Base-by-base conservation (phyloP, 1,140 invertebrate species). In the Drosophila triauraria region DNA sequence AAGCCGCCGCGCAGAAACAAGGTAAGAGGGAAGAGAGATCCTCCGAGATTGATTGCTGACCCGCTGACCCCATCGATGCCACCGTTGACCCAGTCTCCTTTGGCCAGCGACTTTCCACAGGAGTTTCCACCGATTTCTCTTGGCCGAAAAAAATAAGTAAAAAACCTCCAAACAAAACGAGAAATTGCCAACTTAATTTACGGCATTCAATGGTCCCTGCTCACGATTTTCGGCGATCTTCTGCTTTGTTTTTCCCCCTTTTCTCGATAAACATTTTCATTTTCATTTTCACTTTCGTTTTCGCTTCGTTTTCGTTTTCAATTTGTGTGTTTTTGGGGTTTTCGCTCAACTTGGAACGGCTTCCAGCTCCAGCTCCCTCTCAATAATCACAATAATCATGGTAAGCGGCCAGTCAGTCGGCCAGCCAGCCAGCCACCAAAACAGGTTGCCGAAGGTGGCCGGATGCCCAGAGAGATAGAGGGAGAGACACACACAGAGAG, bases 381-480 rank as follows among this genome's bases (percentile, higher is more conserved):
- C 84, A 84, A 80, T 90, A 88, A 88, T 90, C 85, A 88, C 84
- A 88, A 88, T 90, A 88, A 88, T 90, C 84, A 72, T 78, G 77
- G 85, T 81, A 90, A 88, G 84, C 84, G 85, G 80, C 69, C 83
- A 87, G 80, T 86, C 82, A 85, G 82, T 85, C 82, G 80, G 82
- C 63, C 51, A 72, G n/a, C 35, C 54, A 17, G 20, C 35, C 32
- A 54, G 20, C 20, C 0, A 20, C 20, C 20, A 42, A 47, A 56
- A 78, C 76, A 78, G 75, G 76, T 79, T 79, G 75, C 67, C 67
- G 38, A 65, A 70, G 48, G 46, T 68, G 68, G 68, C 58, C 75
- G 75, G 76, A 78, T 78, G 75, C 75, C 40, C 67, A 68, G 38
- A 8, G 61, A 42, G 32, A 27, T 15, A 20, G 9, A 32, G 15